Percentiles rank a stretch among this genome's conserved stretches.
phyloP scores from a whole-genome alignment of 2,888 invertebrate species.

The Rhyacophila evoluta region DNA sequence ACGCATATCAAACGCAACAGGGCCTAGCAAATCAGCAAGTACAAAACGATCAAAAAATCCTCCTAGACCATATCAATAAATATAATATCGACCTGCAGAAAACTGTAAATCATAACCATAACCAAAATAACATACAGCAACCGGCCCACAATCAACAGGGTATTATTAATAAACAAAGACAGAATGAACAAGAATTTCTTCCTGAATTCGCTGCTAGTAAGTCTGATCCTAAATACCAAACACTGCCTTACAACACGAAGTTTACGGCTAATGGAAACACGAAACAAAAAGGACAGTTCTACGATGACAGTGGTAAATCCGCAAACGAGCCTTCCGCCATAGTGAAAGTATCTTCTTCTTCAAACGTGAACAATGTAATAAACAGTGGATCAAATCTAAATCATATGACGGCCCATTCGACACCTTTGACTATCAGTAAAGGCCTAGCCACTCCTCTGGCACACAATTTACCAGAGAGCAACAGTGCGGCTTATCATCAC shows the following conservation, averaged over 20 bases:
- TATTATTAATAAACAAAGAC: conserved; percentile 61
- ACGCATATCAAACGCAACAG: conserved; percentile 63
- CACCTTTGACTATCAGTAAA: conserved; percentile 72
- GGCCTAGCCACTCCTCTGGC: conserved; percentile 75
- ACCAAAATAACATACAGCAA: conserved; percentile 59
- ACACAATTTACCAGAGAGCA: conserved; percentile 63
- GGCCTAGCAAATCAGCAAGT: conserved; percentile 66
- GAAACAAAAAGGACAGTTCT: conserved; percentile 54
- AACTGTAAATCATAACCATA: conserved; percentile 71
- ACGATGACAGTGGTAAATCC: conserved; percentile 50
- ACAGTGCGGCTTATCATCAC: conserved; percentile 57
- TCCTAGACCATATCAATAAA: conserved; percentile 66
- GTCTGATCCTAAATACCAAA: conserved; percentile 92
- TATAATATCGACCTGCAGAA: conserved; percentile 67
- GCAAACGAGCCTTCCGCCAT: conserved; percentile 43
- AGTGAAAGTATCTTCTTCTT: conserved; percentile 50
- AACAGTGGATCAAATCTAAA: conserved; percentile 64
- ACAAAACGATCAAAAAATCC: conserved; percentile 63
- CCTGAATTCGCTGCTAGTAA: conserved; percentile 83
- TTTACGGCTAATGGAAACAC: conserved; percentile 71
- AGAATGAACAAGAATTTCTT: conserved; percentile 70
- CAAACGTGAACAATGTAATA: conserved; percentile 56
- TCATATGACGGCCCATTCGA: conserved; percentile 71
- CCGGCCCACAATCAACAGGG: conserved; percentile 56
- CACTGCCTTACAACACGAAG: conserved; percentile 90